Evolutionary conservation across 2,797 vertebrate genomes (phyloP).

Genomic region (Bucorvus abyssinicus): DNA sequence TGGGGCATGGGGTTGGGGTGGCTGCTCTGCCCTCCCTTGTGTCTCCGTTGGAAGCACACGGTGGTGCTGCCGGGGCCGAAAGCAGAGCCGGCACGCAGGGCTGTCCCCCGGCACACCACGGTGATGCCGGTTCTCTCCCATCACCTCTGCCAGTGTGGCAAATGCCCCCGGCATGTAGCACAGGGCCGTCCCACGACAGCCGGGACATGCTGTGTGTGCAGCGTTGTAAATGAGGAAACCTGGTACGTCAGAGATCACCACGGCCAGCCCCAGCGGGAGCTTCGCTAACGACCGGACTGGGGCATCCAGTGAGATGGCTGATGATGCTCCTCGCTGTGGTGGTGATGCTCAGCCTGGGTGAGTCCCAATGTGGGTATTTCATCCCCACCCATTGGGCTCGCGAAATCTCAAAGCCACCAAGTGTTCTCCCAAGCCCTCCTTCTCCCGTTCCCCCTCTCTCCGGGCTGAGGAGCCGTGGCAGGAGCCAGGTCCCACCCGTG

Average conservation of each 20-base stretch:
- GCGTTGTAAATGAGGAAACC: not conserved
- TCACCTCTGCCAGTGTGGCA: rapidly evolving
- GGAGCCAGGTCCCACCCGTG: not conserved
- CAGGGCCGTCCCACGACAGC: rapidly evolving
- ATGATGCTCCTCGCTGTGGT: not conserved
- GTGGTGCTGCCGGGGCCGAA: not conserved
- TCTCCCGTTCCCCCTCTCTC: not conserved
- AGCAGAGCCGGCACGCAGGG: not conserved
- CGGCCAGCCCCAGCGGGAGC: rapidly evolving
- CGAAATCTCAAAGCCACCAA: not conserved
- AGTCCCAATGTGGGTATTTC: rapidly evolving
- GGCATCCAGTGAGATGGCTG: not conserved
- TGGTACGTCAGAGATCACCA: not conserved
- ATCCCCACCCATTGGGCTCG: not conserved
- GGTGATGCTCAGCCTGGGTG: not conserved
- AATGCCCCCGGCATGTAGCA: rapidly evolving
- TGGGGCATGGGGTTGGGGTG: not conserved
- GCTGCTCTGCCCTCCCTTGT: not conserved
- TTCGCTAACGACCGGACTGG: rapidly evolving
- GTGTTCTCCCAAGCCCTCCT: not conserved
- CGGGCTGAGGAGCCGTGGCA: not conserved
- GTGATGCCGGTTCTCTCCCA: not conserved
- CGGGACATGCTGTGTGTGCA: rapidly evolving
- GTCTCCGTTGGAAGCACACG: rapidly evolving
- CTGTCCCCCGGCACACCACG: rapidly evolving